A percentile compares a stretch with the other conserved stretches of the same genome.
These are phyloP conservation scores for Labrus mixtus DNA, from an alignment of 2,113 vertebrate species.

Conservation along the genomic window DNA sequence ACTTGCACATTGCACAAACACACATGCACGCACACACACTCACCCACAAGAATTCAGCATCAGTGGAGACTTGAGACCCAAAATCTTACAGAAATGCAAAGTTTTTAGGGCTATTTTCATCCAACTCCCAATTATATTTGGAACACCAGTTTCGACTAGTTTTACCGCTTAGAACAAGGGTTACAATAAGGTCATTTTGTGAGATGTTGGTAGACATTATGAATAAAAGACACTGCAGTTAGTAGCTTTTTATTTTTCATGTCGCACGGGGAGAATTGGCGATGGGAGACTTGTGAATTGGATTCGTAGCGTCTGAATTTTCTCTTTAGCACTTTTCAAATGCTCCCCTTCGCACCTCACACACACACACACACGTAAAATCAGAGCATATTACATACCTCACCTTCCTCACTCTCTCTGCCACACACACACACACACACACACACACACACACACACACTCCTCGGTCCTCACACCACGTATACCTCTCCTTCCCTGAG, in stretches of 20 bases:
- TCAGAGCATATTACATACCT: constrained; percentile 68
- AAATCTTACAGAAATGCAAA: constrained; percentile 60
- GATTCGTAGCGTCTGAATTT: constrained; percentile 68
- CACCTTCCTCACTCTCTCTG: constrained; percentile 42
- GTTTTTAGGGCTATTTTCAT: constrained; percentile 62
- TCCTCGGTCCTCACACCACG: constrained; percentile 27
- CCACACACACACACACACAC: neutral
- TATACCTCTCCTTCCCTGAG: constrained; percentile 70
- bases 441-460: constrained; percentile 3
- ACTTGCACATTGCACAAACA: neutral
- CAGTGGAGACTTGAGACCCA: constrained; percentile 63
- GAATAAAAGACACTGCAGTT: constrained; percentile 11
- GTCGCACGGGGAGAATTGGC: constrained; percentile 31
- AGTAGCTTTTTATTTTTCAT: constrained; percentile 32
- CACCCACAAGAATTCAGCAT: constrained; percentile 57
- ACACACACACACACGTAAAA: constrained; percentile 40
- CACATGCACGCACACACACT: constrained; percentile 23
- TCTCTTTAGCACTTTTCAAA: constrained; percentile 67
- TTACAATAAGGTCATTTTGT: constrained; percentile 35
- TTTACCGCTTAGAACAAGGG: constrained; percentile 40
- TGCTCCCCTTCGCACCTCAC: constrained; percentile 36
- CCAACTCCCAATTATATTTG: constrained; percentile 43
- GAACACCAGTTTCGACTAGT: constrained; percentile 30
- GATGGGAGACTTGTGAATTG: constrained; percentile 60
- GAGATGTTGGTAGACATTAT: constrained; percentile 33